Conservation (phyloP, 2,797 vertebrate genomes). For the Tachyglossus aculeatus region DNA sequence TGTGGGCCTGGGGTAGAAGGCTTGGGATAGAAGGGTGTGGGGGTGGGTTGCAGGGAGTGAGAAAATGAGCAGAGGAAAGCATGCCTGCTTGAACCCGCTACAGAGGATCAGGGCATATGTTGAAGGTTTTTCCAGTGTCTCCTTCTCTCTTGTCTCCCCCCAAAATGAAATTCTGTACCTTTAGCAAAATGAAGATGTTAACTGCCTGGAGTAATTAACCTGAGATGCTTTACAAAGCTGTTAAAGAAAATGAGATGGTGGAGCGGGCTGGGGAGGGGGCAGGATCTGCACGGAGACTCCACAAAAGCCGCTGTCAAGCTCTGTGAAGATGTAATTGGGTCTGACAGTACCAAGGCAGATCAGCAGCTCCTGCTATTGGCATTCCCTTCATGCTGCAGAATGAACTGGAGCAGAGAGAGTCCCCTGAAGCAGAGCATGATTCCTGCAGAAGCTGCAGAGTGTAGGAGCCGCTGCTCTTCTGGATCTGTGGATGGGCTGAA, state of each 20-base stretch:
- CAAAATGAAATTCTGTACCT: neutral
- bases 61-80: neutral
- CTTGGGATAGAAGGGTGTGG: neutral
- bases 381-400: neutral
- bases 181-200: slow-evolving; percentile 1
- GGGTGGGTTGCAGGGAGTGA: neutral
- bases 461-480: too few species aligned
- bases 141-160: too few species aligned
- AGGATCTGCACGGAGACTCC: neutral
- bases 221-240: neutral
- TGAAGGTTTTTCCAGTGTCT: neutral
- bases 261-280: neutral
- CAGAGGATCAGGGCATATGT: too few species aligned
- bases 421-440: neutral
- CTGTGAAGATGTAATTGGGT: slow-evolving; percentile 8
- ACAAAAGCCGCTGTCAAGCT: neutral
- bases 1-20: too few species aligned
- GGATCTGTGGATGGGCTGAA: too few species aligned
- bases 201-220: neutral
- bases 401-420: neutral
- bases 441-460: too few species aligned
- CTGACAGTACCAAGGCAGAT: slow-evolving; percentile 37
- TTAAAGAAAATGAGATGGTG: neutral
- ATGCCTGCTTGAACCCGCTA: slow-evolving; percentile 2
- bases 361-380: slow-evolving; percentile 13